A percentile compares a stretch with the other conserved stretches of the same genome.
phyloP scores from a whole-genome alignment of 64 coral and sea anemone species.

The Orbicella faveolata region DNA sequence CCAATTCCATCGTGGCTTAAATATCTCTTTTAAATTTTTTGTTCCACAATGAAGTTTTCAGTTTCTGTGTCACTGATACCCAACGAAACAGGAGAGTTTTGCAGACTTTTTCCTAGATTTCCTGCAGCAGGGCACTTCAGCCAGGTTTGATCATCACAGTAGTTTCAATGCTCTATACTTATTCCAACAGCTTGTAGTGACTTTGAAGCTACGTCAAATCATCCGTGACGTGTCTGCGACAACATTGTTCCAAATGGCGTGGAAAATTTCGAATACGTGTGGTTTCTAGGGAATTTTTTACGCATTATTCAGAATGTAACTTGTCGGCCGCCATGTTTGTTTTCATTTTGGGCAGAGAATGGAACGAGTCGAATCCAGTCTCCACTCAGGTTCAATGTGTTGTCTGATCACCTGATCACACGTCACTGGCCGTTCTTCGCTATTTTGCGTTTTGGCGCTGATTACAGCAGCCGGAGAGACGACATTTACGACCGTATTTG shows the following conservation, averaged over 20 bases:
- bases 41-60: background rate
- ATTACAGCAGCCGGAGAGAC: slow-evolving; percentile 64
- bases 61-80: background rate
- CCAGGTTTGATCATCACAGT: too few relatives aligned
- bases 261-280: background rate
- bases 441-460: slow-evolving; percentile 88
- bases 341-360: background rate
- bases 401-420: slow-evolving; percentile 41
- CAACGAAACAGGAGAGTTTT: too few relatives aligned
- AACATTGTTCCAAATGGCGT: background rate
- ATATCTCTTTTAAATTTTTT: background rate
- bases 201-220: background rate
- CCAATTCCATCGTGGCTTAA: background rate
- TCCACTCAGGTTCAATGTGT: background rate
- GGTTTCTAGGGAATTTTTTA: slow-evolving; percentile 27
- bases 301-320: background rate
- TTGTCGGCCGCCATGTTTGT: slow-evolving; percentile 30
- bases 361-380: background rate
- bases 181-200: background rate
- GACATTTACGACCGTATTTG: slow-evolving; percentile 21
- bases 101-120: too few relatives aligned
- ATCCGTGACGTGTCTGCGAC: slow-evolving; percentile 41
- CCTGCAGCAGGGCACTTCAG: too few relatives aligned
- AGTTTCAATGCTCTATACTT: background rate
- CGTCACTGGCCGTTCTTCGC: slow-evolving; percentile 9